Evolutionary conservation across 2,888 invertebrate genomes (phyloP), one percentile per base, ranked within the genome.

Genomic region (Pandemis corylana): DNA sequence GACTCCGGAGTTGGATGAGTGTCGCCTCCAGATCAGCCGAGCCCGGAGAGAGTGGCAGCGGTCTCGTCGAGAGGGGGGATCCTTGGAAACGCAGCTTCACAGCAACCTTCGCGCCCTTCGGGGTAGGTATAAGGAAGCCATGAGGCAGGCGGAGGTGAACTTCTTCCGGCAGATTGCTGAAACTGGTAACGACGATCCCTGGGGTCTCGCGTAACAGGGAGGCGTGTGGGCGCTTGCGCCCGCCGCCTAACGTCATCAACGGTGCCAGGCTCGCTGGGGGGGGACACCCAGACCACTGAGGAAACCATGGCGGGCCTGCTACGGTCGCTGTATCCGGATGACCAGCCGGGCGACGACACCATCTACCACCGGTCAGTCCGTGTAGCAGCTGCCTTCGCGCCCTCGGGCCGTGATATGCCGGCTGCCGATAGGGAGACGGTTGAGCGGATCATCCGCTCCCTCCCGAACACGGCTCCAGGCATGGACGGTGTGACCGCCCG

Each of bases 401-500:
- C 82, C 0, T 13, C 28, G 0, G 81, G 82, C 0, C 9, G 36
- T 1, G 79, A 78, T 46, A 76, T 78, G 64, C 70, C 65, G 1
- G 74, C 80, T 13, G 78, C 71, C 0, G 70, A 64, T 0, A 0
- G 7, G 0, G 73, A 59, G n/a, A 70, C 15, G 0, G 4, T 83
- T 12, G 74, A 13, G 0, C 28, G 7, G 0, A 80, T 83, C 53
- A 5, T 15, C 2, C 67, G 85, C 0, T 72, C 12, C 71, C 67
- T 84, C 0, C 82, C 82, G 0, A 81, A 82, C 76, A 85, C 80
- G 6, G 80, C 83, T 0, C 82, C 83, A n/a, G 86, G 85, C 0
- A 65, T 80, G 6, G 83, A 86, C 12, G 83, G 85, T 0, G 62
- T 85, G 0, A 78, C 78, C 0, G 78, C 82, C 0, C 44, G 66